Evolutionary conservation across 2,888 invertebrate species (phyloP).

Genomic region (Erebia epiphron): DNA sequence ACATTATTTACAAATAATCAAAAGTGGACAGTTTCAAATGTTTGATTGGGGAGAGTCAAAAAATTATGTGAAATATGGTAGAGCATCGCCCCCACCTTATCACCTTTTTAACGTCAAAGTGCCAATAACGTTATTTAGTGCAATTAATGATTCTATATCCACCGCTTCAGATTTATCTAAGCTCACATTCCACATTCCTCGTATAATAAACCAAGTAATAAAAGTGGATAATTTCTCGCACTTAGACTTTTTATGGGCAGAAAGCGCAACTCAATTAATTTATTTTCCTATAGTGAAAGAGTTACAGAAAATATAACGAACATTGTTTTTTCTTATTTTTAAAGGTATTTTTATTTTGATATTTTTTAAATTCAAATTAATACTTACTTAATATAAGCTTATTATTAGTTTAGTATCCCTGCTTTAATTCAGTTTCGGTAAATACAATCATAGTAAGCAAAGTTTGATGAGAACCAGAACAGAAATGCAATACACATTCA

Average conservation of each 20-base stretch:
- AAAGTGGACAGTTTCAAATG: constrained; percentile 51
- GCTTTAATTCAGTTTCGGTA: too few relatives aligned
- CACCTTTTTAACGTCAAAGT: constrained; percentile 46
- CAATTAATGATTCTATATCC: constrained; percentile 54
- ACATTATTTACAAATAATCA: constrained; percentile 57
- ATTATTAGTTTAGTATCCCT: too few relatives aligned
- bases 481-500: not conserved
- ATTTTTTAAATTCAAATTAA: too few relatives aligned
- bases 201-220: constrained; percentile 46
- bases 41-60: constrained; percentile 47
- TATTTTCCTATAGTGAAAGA: constrained; percentile 38
- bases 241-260: constrained; percentile 55
- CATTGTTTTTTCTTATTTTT: not conserved
- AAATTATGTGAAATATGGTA: constrained; percentile 46
- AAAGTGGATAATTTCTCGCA: constrained; percentile 50
- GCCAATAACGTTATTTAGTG: constrained; percentile 51
- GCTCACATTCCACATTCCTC: constrained; percentile 45
- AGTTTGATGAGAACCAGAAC: not conserved
- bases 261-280: constrained; percentile 46
- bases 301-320: constrained; percentile 13
- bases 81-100: constrained; percentile 45
- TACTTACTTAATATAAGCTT: too few relatives aligned
- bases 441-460: not conserved
- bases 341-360: too few relatives aligned
- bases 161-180: constrained; percentile 46